phyloP scores from a whole-genome alignment of 2,113 vertebrate species.

The Riparia riparia region DNA sequence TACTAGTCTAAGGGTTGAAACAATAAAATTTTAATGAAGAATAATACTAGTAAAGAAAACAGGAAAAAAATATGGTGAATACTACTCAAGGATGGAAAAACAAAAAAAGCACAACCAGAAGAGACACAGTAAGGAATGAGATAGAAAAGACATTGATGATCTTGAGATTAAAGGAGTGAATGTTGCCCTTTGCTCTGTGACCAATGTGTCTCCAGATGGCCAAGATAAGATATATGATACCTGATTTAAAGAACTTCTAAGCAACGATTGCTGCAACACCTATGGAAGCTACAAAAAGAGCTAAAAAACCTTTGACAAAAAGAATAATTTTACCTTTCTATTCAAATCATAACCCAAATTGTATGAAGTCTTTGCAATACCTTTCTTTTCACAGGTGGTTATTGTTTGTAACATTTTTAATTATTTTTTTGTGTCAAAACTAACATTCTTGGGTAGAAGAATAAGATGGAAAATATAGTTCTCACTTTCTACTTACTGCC shows the following conservation, averaged over 20 bases:
- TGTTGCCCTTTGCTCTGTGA: not conserved
- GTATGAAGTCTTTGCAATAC: not conserved
- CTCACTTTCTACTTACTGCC: not conserved
- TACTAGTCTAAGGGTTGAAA: not conserved
- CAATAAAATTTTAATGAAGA: not conserved
- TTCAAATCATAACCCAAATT: not conserved
- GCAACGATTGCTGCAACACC: not conserved
- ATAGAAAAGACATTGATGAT: not conserved
- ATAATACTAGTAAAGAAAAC: not conserved
- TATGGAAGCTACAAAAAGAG: not conserved
- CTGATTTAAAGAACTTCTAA: not conserved
- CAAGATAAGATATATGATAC: not conserved
- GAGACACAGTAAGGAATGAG: not conserved
- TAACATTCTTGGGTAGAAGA: not conserved
- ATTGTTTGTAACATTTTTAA: not conserved
- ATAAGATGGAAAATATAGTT: not conserved
- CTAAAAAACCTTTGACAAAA: not conserved
- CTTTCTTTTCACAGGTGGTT: not conserved
- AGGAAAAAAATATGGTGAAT: not conserved
- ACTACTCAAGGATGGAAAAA: not conserved
- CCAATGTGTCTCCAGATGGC: not conserved
- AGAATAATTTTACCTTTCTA: not conserved
- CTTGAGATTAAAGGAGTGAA: not conserved
- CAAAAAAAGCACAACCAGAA: not conserved
- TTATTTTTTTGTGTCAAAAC: not conserved